These are phyloP conservation scores for Chironomus tepperi DNA, from an alignment of 1,140 invertebrate species.

Conservation along the genomic window DNA sequence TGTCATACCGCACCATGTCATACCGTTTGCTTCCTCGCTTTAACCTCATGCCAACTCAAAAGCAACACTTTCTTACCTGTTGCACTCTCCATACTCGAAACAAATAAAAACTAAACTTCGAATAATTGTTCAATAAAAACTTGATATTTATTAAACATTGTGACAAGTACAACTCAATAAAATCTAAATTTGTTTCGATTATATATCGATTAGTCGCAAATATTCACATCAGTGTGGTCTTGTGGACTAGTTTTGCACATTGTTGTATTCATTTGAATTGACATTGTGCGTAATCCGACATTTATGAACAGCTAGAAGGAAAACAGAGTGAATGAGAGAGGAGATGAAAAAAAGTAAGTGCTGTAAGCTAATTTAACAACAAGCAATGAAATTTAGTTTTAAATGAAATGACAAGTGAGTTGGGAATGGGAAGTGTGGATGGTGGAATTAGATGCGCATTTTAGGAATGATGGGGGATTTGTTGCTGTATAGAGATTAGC, in stretches of 20 bases:
- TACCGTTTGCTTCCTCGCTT: too few species aligned
- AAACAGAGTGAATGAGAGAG: neutral
- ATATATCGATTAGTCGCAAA: neutral
- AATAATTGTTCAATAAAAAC: neutral
- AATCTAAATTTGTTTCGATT: conserved; percentile 4
- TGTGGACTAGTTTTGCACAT: neutral
- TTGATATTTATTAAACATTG: neutral
- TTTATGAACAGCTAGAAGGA: too few species aligned
- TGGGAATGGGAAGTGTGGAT: too few species aligned
- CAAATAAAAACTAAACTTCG: neutral
- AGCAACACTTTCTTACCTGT: too few species aligned
- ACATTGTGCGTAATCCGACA: neutral
- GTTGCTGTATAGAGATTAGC: too few species aligned
- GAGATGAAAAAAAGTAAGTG: neutral
- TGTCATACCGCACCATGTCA: too few species aligned
- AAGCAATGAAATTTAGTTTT: neutral
- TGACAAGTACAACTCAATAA: conserved; percentile 23
- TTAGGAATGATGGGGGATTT: too few species aligned
- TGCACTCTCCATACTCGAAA: too few species aligned
- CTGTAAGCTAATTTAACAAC: neutral
- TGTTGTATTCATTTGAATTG: neutral
- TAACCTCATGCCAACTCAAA: too few species aligned
- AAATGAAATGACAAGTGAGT: neutral
- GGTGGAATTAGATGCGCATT: too few species aligned
- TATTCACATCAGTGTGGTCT: conserved; percentile 1